A percentile compares a stretch with the other conserved stretches of the same genome.
Conservation (phyloP, 64 coral and sea anemone genomes). For the Platygyra sinensis region DNA sequence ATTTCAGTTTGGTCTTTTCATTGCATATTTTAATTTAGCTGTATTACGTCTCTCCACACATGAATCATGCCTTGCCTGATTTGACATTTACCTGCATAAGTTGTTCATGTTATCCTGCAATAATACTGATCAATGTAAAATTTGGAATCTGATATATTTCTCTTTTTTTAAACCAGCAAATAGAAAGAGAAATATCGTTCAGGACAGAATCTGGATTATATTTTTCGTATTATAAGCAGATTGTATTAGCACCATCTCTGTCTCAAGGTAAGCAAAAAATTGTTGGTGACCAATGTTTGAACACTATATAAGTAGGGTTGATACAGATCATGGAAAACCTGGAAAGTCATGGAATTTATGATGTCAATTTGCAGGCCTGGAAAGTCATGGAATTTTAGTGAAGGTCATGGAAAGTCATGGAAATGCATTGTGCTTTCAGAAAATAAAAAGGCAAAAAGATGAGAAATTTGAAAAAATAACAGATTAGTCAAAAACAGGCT, state of each 20-base stretch:
- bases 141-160: not conserved
- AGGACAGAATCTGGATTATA: slow-evolving; percentile 98
- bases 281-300: not conserved
- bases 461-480: too few relatives aligned
- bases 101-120: too few relatives aligned
- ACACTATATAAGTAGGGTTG: not conserved
- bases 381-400: too few relatives aligned
- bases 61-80: too few relatives aligned
- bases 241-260: slow-evolving; percentile 93
- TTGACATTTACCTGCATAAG: too few relatives aligned
- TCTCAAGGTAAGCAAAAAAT: slow-evolving; percentile 74
- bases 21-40: too few relatives aligned
- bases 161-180: slow-evolving; percentile 70
- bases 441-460: not conserved
- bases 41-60: too few relatives aligned
- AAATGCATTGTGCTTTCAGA: too few relatives aligned
- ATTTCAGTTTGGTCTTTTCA: too few relatives aligned
- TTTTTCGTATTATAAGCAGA: slow-evolving; percentile 98
- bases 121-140: not conserved
- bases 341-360: too few relatives aligned
- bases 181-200: slow-evolving; percentile 97
- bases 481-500: too few relatives aligned
- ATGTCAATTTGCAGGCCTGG: not conserved
- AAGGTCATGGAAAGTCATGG: too few relatives aligned
- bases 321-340: not conserved